Percentiles rank a stretch among this genome's conserved stretches.
Conservation (phyloP, 35 echinoderm and acorn worm genomes). For the Acanthaster planci region DNA sequence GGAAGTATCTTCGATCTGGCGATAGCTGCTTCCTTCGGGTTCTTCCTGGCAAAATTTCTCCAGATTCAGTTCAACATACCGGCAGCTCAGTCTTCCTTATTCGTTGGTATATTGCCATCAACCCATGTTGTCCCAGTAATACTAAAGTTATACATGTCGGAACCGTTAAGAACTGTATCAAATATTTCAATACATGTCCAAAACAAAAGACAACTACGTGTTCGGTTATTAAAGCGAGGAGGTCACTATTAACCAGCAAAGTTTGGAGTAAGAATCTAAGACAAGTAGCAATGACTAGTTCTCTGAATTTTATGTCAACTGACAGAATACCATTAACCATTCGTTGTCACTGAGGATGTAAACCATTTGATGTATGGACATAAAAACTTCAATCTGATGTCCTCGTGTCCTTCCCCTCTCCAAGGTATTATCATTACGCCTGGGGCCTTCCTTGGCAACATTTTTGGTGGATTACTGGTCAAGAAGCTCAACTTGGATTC, state of each 20-base stretch:
- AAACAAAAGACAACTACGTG: too few species aligned
- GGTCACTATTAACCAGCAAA: background rate
- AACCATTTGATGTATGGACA: background rate
- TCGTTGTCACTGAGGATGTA: background rate
- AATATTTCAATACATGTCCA: too few species aligned
- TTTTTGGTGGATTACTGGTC: slow-evolving; percentile 61
- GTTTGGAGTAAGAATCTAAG: too few species aligned
- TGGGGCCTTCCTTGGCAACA: slow-evolving; percentile 60
- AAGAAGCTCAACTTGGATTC: slow-evolving; percentile 49
- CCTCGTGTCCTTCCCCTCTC: slow-evolving; percentile 23
- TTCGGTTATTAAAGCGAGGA: background rate
- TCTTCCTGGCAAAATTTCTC: slow-evolving; percentile 61
- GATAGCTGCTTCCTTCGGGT: slow-evolving; percentile 20
- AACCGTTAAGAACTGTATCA: too few species aligned
- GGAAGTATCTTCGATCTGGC: slow-evolving; percentile 24
- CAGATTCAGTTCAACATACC: slow-evolving; percentile 60
- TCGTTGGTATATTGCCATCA: slow-evolving; percentile 64
- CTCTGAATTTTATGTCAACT: too few species aligned
- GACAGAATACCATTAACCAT: too few species aligned
- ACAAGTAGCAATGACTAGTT: too few species aligned
- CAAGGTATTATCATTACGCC: slow-evolving; percentile 53
- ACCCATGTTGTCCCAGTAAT: too few species aligned
- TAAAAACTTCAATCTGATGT: too few species aligned
- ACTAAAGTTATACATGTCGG: too few species aligned
- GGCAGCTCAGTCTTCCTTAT: slow-evolving; percentile 44